Evolutionary conservation across 1,140 invertebrate species (phyloP), one percentile per base, ranked within the genome.

Genomic region (Yoshiicerus persimilis): DNA sequence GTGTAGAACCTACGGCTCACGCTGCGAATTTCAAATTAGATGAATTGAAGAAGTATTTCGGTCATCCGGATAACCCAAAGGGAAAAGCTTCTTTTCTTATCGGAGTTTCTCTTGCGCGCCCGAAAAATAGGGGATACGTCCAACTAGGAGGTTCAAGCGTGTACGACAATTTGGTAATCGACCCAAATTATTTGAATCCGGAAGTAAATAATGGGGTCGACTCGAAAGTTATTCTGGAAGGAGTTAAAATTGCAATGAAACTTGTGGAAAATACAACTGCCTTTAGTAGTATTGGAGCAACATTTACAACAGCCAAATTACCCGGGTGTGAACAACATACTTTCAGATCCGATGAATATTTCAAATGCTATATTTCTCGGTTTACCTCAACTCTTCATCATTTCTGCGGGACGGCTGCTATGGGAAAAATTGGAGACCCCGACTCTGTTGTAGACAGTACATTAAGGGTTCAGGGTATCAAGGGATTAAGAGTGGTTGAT

Each of bases 401-500:
- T 32, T 64, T 25, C 4, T 80, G 47, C 8, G 87, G 87, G 3
- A 84, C 87, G 11, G 62, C 41, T 70, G 32, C 77, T 20, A 66
- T 88, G 41, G 87, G 87, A 27, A 36, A 34, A 2, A 2, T 16
- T 2, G 25, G 36, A n/a, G 30, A 56, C 8, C 8, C n/a, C 9
- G 34, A 64, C 25, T 6, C 87, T 9, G 87, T 88, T 0, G 87
- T 88, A 2, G 87, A 88, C 66, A 8, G 64, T 4, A 36, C 75
- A 36, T 36, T 88, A 16, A 70, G 62, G 56, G 87, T 86, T 75
- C 25, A 34, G 1, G 87, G 87, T 20, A 77, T 88, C 1, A 20
- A 86, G 36, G 27, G 84, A 41, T 47, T 88, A 10, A 80, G 87
- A 20, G 84, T 88, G 8, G 66, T 86, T 3, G 87, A 88, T 38